A percentile compares a stretch with the other conserved stretches of the same genome.
Evolutionary conservation across 2,113 vertebrate genomes (phyloP).

Genomic region (Pachycephala philippinensis): DNA sequence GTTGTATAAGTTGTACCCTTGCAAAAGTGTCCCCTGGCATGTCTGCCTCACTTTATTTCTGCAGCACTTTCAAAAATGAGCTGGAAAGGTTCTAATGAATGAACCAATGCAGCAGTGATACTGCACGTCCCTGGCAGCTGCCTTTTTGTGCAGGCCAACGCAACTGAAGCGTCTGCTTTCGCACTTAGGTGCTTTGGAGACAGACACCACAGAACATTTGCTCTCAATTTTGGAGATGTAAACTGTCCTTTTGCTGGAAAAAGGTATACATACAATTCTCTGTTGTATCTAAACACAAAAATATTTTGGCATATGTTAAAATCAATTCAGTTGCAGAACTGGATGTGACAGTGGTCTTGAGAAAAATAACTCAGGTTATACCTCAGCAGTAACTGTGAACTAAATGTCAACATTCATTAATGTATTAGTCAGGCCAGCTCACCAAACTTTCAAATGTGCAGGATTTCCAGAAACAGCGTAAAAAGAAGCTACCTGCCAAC

Average conservation of each 20-base stretch:
- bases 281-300: background rate
- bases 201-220: background rate
- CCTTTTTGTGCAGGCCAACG: background rate
- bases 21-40: background rate
- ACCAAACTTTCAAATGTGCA: background rate
- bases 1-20: background rate
- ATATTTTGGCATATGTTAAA: constrained; percentile 35
- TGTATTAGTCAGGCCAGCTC: background rate
- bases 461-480: background rate
- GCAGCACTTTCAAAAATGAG: background rate
- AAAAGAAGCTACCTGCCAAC: background rate
- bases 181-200: background rate
- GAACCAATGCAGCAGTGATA: background rate
- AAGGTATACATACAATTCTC: background rate
- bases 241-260: background rate
- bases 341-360: constrained; percentile 1
- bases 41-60: background rate
- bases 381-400: constrained; percentile 48
- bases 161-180: background rate
- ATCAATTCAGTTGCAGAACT: constrained; percentile 36
- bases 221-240: background rate
- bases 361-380: constrained; percentile 50
- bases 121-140: background rate
- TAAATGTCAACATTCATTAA: constrained; percentile 32
- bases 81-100: background rate